Evolutionary conservation across 1,140 invertebrate genomes (phyloP).

Genomic region (Platorchestia sp.): DNA sequence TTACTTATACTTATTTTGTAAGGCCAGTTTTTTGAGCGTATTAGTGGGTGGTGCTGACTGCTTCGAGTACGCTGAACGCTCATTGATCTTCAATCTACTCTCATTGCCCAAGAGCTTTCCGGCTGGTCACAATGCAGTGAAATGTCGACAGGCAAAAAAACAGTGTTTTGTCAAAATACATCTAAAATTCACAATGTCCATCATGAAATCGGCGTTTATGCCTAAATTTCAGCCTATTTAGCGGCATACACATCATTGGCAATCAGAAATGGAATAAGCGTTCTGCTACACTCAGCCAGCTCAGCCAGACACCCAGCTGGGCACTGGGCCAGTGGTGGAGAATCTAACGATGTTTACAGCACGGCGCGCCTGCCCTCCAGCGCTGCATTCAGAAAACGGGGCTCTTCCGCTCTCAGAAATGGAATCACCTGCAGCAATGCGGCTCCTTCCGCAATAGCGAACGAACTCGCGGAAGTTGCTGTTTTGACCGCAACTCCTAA

Average conservation of each 20-base stretch:
- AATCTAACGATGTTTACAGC: neutral
- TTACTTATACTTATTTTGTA: neutral
- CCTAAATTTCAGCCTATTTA: too few relatives aligned
- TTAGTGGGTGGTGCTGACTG: neutral
- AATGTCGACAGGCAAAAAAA: too few relatives aligned
- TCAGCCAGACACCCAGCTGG: neutral
- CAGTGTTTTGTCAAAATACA: too few relatives aligned
- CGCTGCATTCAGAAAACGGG: neutral
- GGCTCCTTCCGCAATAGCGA: neutral
- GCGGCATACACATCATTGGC: too few relatives aligned
- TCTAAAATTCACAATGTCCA: too few relatives aligned
- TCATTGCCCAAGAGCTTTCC: neutral
- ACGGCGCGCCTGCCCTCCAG: neutral
- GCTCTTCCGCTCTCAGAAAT: neutral
- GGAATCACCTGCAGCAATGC: neutral
- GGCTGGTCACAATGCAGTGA: too few relatives aligned
- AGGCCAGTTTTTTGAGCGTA: neutral
- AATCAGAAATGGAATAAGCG: too few relatives aligned
- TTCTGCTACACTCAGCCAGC: neutral
- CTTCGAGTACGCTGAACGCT: neutral
- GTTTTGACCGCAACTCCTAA: neutral
- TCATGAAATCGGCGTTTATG: too few relatives aligned
- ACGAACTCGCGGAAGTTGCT: neutral
- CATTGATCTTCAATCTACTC: neutral
- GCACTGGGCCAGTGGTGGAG: neutral